Percentiles rank a stretch among this genome's conserved stretches.
These are phyloP conservation scores for Pristionchus exspectatus DNA, from an alignment of 2,888 invertebrate genomes.

Conservation along the genomic window DNA sequence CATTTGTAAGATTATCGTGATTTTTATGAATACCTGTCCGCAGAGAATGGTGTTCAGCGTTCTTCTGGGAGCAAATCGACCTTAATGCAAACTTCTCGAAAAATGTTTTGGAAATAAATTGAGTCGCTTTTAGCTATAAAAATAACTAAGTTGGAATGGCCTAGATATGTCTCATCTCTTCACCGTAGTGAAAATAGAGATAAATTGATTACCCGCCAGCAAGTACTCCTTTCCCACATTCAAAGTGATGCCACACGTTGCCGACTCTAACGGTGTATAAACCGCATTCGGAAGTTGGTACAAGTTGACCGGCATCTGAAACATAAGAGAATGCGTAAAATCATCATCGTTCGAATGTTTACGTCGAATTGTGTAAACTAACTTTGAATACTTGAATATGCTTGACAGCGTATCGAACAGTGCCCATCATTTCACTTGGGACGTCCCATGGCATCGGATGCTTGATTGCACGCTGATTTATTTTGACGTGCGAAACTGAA, in stretches of 20 bases:
- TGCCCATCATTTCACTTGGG: conserved; percentile 67
- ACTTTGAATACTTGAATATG: conserved; percentile 72
- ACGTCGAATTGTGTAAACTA: too few relatives aligned
- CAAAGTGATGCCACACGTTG: conserved; percentile 73
- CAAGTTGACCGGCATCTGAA: conserved; percentile 61
- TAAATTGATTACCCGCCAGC: conserved; percentile 70
- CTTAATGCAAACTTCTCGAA: not conserved
- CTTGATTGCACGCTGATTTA: conserved; percentile 66
- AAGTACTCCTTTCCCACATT: conserved; percentile 74
- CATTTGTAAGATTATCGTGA: too few relatives aligned
- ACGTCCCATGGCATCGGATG: conserved; percentile 66
- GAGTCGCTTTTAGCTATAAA: too few relatives aligned
- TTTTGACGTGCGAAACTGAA: conserved; percentile 74
- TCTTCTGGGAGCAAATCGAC: not conserved
- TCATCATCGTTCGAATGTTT: too few relatives aligned
- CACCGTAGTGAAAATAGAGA: too few relatives aligned
- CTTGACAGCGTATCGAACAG: conserved; percentile 71
- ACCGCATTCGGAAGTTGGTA: conserved; percentile 70
- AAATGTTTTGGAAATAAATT: too few relatives aligned
- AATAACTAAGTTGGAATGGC: too few relatives aligned
- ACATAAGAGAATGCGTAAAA: not conserved
- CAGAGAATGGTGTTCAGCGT: not conserved
- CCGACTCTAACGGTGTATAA: conserved; percentile 72
- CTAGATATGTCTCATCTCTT: too few relatives aligned
- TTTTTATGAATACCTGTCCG: not conserved